Evolutionary conservation across 37 sponge, comb jelly and placozoan species (phyloP).

Genomic region (Eunapius fragilis): DNA sequence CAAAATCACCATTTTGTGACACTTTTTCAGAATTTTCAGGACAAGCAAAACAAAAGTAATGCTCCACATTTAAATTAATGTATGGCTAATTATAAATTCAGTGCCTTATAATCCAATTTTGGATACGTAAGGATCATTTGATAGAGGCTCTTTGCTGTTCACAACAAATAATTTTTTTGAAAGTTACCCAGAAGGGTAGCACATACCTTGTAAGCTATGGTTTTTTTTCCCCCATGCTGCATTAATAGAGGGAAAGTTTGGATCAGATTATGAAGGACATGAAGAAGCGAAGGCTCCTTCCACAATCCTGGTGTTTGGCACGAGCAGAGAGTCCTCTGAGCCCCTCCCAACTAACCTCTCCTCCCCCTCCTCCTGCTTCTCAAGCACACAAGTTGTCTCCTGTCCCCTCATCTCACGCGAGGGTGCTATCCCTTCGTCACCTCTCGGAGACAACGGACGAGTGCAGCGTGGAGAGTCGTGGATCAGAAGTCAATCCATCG

Average conservation of each 20-base stretch:
- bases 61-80: no score
- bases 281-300: slow-evolving; percentile 52
- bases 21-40: no score
- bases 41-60: no score
- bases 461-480: background rate
- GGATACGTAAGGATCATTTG: no score
- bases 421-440: background rate
- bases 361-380: background rate
- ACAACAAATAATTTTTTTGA: no score
- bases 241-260: slow-evolving; percentile 1
- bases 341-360: background rate
- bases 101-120: no score
- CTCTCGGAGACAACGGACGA: background rate
- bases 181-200: no score
- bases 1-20: no score
- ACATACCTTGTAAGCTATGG: no score
- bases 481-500: background rate
- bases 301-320: slow-evolving; percentile 32
- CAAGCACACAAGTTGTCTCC: background rate
- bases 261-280: slow-evolving; percentile 1
- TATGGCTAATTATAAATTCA: no score
- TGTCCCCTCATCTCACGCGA: background rate
- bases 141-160: no score
- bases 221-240: background rate
- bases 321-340: background rate